A percentile compares a stretch with the other conserved stretches of the same genome.
Conservation (phyloP, 2,888 invertebrate genomes). For the Lottia gigantea region DNA sequence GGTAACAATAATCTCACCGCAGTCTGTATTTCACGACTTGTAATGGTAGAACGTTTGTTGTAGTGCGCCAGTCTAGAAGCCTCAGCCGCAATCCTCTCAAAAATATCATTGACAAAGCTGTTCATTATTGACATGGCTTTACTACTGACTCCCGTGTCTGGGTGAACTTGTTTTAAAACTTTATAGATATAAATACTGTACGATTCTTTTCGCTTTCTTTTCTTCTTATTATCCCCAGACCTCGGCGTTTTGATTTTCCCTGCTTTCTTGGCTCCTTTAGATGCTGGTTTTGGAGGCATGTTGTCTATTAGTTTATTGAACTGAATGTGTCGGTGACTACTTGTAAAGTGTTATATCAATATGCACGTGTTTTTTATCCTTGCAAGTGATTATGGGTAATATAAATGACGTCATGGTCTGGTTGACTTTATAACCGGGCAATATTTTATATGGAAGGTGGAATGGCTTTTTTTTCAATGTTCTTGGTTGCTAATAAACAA, state of each 20-base stretch:
- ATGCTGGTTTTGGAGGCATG: constrained; percentile 30
- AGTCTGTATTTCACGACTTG: constrained; percentile 78
- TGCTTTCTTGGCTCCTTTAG: constrained; percentile 45
- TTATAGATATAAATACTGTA: constrained; percentile 55
- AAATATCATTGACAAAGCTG: constrained; percentile 58
- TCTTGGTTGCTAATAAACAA: too few relatives aligned
- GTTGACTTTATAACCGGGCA: too few relatives aligned
- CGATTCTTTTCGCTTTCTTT: constrained; percentile 42
- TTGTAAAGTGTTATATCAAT: too few relatives aligned
- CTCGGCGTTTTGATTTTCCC: constrained; percentile 38
- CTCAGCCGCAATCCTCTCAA: constrained; percentile 56
- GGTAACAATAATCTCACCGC: constrained; percentile 78
- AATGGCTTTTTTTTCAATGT: too few relatives aligned
- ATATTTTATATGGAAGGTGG: too few relatives aligned
- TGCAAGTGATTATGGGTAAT: too few relatives aligned
- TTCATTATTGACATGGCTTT: constrained; percentile 51
- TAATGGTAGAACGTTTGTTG: constrained; percentile 68
- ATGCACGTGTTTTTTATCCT: too few relatives aligned
- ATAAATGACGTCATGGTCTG: too few relatives aligned
- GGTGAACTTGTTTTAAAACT: constrained; percentile 56
- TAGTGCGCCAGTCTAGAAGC: constrained; percentile 48
- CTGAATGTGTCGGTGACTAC: too few relatives aligned
- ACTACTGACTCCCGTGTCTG: constrained; percentile 56
- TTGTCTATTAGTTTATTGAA: not conserved
- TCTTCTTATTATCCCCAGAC: constrained; percentile 41